These are phyloP conservation scores for Philopotamus ludificatus DNA, from an alignment of 1,140 invertebrate genomes.

Conservation along the genomic window DNA sequence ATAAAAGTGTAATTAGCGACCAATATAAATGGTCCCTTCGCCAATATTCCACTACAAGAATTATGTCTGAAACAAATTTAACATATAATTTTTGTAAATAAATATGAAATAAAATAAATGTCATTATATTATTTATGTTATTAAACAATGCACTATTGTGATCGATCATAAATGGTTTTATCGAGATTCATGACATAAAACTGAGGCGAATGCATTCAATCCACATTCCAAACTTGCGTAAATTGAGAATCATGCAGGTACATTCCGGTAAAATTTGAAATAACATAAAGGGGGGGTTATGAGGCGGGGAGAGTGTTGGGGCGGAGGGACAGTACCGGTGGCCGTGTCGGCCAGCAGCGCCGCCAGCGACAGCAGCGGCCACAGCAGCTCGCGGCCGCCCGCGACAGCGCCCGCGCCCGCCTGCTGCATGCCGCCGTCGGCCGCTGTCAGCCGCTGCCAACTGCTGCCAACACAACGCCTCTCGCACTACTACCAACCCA, in stretches of 20 bases:
- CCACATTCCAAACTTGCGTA: background rate
- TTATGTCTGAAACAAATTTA: constrained; percentile 24
- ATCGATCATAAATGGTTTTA: too few relatives aligned
- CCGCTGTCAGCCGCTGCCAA: constrained; percentile 1
- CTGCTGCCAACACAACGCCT: background rate
- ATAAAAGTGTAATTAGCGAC: constrained; percentile 49
- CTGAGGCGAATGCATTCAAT: background rate
- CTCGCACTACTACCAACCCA: background rate
- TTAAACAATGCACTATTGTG: too few relatives aligned
- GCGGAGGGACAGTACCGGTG: background rate
- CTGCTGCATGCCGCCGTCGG: background rate
- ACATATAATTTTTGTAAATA: background rate
- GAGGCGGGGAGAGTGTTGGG: background rate
- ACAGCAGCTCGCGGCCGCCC: background rate
- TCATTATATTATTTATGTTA: too few relatives aligned
- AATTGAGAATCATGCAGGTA: too few relatives aligned
- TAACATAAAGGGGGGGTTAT: background rate
- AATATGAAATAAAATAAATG: background rate
- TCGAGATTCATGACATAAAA: too few relatives aligned
- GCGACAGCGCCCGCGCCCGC: background rate
- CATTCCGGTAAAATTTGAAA: background rate
- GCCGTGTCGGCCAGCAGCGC: constrained; percentile 7
- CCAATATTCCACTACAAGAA: constrained; percentile 50
- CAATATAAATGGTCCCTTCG: constrained; percentile 47
- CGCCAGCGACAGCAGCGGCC: background rate